These are phyloP conservation scores for Dryobates pubescens DNA, from an alignment of 2,797 vertebrate genomes.

Conservation along the genomic window DNA sequence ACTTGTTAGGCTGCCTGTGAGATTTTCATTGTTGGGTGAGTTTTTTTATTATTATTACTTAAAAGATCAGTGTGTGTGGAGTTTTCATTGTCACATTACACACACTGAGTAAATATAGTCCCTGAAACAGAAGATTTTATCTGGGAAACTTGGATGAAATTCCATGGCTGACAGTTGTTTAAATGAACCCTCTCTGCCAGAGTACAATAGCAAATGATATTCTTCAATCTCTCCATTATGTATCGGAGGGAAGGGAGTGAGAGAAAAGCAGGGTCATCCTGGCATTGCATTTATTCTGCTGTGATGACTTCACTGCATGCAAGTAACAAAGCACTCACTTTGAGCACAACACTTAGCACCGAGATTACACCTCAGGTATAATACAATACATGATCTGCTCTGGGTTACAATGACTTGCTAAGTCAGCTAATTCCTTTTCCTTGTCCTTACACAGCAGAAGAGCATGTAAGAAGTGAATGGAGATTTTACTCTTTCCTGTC, in stretches of 20 bases:
- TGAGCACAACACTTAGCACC: not conserved
- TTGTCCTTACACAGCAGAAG: not conserved
- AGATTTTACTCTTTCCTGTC: not conserved
- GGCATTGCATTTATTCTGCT: not conserved
- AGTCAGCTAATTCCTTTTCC: not conserved
- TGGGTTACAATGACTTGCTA: not conserved
- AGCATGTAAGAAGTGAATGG: not conserved
- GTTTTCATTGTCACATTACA: slow-evolving; percentile 38
- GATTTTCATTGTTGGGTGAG: not conserved
- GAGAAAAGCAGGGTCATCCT: not conserved
- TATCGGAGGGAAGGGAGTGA: rapidly evolving
- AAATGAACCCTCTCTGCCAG: not conserved
- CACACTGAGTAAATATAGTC: not conserved
- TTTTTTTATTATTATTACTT: not conserved
- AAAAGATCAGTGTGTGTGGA: not conserved
- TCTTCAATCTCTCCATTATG: slow-evolving; percentile 1
- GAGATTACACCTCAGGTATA: not conserved
- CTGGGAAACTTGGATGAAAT: slow-evolving; percentile 14
- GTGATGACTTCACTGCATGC: not conserved
- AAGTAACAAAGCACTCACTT: not conserved
- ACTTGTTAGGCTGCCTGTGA: slow-evolving; percentile 13
- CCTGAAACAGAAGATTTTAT: slow-evolving; percentile 40
- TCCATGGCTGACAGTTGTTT: not conserved
- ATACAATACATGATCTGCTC: not conserved
- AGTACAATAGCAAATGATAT: not conserved